Base-by-base conservation (phyloP, 1,140 invertebrate genomes). In the Pseudomyrmex flavicornis region DNA sequence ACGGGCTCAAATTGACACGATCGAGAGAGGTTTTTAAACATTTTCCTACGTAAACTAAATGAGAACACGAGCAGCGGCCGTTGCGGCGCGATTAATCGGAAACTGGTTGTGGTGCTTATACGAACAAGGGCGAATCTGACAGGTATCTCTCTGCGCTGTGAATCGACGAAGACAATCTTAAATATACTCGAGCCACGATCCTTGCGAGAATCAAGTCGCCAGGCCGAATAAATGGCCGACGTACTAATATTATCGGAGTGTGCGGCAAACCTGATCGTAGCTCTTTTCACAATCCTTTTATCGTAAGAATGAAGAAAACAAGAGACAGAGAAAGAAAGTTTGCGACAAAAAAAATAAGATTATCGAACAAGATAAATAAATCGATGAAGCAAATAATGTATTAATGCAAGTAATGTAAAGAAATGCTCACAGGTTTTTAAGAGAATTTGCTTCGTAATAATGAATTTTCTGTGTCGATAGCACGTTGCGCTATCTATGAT, bases 81-180 rank as follows among this genome's bases (percentile, higher is more conserved):
- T 82, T 68, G 59, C 65, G 66, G 35, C 58, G 52, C 69, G 70
- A 83, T 72, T 80, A 80, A 70, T 80, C 54, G 66, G 46, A 80
- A 35, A 80, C 76, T 70, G 76, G 76, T 80, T 80, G 76, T 80
- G 76, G 79, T 85, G 82, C 70, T 74, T 66, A 61, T 62, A 35
- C 63, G 84, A 84, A 87, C 20, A 70, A 66, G 61, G 59, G 26
- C 74, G 54, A 84, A 75, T 68, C 75, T 73, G 62, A 86, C 59
- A 59, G 35, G 48, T 63, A 44, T 79, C 52, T 80, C 48, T 80
- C 48, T 80, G 76, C 66, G 76, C 76, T 80, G 76, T 80, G 76
- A 80, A 80, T 80, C 76, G 76, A 80, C 76, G 66, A 80, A 80
- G 76, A 80, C 76, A 80, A 80, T 80, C 66, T 80, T 61, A 80